Conservation (phyloP, 2,797 vertebrate genomes). For the Eospalax fontanierii region DNA sequence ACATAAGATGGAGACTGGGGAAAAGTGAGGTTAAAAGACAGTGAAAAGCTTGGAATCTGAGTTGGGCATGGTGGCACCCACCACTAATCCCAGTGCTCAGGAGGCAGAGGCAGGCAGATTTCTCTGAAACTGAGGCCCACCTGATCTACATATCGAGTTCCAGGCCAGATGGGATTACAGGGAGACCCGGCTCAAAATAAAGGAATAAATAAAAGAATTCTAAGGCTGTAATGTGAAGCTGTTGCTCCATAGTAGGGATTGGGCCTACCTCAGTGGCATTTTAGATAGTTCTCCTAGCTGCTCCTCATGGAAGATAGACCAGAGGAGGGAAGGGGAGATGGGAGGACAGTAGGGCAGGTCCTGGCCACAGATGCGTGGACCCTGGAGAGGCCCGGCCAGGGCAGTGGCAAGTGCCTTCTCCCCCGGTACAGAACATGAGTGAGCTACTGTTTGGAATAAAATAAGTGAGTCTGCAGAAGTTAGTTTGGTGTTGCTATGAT, state of each 20-base stretch:
- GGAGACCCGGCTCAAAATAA: too few relatives aligned
- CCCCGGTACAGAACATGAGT: neutral
- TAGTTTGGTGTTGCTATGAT: neutral
- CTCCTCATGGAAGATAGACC: neutral
- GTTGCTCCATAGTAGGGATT: neutral
- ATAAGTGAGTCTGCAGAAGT: neutral
- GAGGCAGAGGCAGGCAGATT: too few relatives aligned
- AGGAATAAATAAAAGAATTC: too few relatives aligned
- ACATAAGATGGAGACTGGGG: neutral
- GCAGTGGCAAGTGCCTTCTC: neutral
- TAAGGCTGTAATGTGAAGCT: neutral
- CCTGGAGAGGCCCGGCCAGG: neutral
- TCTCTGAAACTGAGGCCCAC: too few relatives aligned
- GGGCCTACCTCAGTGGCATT: neutral
- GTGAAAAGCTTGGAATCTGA: neutral
- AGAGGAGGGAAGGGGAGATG: neutral
- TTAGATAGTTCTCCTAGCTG: neutral
- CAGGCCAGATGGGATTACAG: too few relatives aligned
- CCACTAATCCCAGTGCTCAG: too few relatives aligned
- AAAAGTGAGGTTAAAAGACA: neutral
- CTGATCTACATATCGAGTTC: too few relatives aligned
- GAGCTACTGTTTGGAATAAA: neutral
- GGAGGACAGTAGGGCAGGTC: too few relatives aligned
- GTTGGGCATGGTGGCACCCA: too few relatives aligned
- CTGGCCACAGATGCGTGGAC: rapidly evolving